Percentiles rank a stretch among this genome's conserved stretches.
Conservation (phyloP, 2,113 vertebrate genomes). For the Pristiophorus japonicus region DNA sequence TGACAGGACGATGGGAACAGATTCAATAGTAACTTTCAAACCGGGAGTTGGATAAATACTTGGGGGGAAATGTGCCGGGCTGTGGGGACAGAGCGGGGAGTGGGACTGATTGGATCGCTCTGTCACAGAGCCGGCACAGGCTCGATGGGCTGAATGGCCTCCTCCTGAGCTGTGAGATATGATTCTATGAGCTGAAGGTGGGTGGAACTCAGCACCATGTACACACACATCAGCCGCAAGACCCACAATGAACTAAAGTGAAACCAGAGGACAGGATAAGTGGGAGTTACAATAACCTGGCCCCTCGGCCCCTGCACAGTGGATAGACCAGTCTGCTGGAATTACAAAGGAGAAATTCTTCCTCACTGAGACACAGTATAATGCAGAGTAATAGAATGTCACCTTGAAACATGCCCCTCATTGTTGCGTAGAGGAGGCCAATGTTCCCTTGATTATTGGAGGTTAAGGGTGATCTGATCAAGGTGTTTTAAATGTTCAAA, state of each 20-base stretch:
- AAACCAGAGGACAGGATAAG: neutral
- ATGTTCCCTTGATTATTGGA: neutral
- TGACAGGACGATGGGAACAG: neutral
- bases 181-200: neutral
- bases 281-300: neutral
- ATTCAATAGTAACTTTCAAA: neutral
- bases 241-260: neutral
- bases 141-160: too few species aligned
- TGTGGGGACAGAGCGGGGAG: neutral
- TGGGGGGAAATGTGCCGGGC: neutral
- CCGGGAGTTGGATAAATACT: neutral
- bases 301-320: too few species aligned
- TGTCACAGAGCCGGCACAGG: neutral
- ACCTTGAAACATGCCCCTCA: neutral
- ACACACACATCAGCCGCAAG: neutral
- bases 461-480: neutral
- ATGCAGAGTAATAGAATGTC: too few species aligned
- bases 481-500: neutral
- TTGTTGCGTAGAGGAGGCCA: neutral
- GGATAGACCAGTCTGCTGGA: neutral
- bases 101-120: neutral
- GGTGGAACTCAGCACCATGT: too few species aligned
- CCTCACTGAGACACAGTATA: neutral
- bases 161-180: neutral
- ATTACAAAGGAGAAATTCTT: neutral